Conservation (phyloP, 1,140 invertebrate species). For the Brachystomella parvula region DNA sequence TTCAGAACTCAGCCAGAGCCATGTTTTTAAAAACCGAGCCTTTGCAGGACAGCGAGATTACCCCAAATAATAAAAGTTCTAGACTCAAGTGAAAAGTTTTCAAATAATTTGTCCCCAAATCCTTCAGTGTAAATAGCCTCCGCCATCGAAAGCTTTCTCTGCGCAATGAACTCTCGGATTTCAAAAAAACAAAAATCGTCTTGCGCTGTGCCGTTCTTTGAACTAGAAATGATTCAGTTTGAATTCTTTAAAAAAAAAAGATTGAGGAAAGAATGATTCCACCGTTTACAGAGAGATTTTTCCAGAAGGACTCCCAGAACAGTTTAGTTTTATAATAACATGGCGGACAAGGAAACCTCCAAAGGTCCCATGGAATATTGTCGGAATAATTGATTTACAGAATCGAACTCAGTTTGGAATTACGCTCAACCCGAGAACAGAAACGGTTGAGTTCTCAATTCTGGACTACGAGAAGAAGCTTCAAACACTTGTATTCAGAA, state of each 20-base stretch:
- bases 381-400: constrained; percentile 55
- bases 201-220: too few species aligned
- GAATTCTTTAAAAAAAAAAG: background rate
- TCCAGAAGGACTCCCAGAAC: constrained; percentile 57
- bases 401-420: constrained; percentile 58
- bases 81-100: too few species aligned
- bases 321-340: constrained; percentile 63
- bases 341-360: constrained; percentile 54
- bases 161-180: too few species aligned
- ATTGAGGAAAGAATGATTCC: too few species aligned
- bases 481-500: constrained; percentile 54
- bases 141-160: too few species aligned
- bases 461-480: constrained; percentile 51
- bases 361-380: constrained; percentile 59
- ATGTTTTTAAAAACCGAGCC: too few species aligned
- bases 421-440: constrained; percentile 55
- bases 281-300: constrained; percentile 49
- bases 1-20: too few species aligned
- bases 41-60: too few species aligned
- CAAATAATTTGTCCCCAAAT: background rate
- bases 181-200: too few species aligned
- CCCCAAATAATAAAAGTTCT: too few species aligned
- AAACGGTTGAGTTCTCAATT: constrained; percentile 56
- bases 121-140: too few species aligned
- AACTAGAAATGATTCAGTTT: background rate